Base-by-base conservation (phyloP, 2,797 vertebrate genomes). In the Acanthopagrus latus region DNA sequence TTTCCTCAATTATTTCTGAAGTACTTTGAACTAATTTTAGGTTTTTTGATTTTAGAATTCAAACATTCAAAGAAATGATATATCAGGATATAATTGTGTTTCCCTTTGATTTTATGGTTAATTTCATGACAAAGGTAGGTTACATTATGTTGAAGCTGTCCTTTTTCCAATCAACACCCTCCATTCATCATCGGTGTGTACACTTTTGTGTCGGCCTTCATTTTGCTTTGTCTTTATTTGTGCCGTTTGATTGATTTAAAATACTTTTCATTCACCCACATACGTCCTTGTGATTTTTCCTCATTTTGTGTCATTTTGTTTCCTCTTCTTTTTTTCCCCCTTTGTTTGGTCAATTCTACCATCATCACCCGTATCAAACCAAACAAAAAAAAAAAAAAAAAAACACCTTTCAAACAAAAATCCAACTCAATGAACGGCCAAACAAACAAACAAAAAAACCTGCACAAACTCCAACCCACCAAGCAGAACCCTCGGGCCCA, bases 401-500 rank as follows among this genome's bases (percentile, higher is more conserved):
- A 96, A 91, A 96, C 94, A 90, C 91, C 95, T 92, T 94, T 94
- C 92, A 95, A 89, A 88, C 74, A 71, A 95, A 95, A 95, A 95
- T 69, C 73, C 86, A 89, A 92, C 71, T 69, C 78, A 84, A 84
- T 85, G 68, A 85, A 89, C 48, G 72, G 77, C 86, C 82, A 59
- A 83, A 87, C 71, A 38, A 38, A 29, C 29, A 29, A 29, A 29
- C 63, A 84, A 64, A 86, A 83, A 64, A 81, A 83, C 81, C 80
- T 86, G 69, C 80, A 84, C 69, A 84, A 80, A 88, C 91, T 55
- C 64, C 78, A 76, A 89, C 80, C 76, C 46, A 50, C 84, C 86
- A 75, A 93, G 94, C 96, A 99, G 98, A 98, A 93, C 98, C 98
- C 89, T 97, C 98, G 74, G 98, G 97, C 91, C 96, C 98, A 80